phyloP scores from a whole-genome alignment of 2,888 invertebrate species.

The Drosophila meridionalis region DNA sequence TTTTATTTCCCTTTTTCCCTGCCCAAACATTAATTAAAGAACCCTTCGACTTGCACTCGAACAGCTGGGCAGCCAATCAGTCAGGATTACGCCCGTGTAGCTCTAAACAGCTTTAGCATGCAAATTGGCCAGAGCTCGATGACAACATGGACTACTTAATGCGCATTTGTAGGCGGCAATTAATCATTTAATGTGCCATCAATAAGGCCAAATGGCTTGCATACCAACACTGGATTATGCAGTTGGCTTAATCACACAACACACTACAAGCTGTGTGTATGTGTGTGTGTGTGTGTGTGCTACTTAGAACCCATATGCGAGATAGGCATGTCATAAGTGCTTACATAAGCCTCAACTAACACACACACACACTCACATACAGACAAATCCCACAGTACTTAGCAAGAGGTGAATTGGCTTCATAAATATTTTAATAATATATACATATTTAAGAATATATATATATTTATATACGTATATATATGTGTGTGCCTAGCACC shows the following conservation, averaged over 20 bases:
- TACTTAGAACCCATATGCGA: conserved; percentile 23
- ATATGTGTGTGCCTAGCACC: not conserved
- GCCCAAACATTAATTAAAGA: conserved; percentile 2
- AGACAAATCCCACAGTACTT: not conserved
- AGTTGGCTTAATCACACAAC: conserved; percentile 45
- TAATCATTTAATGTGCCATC: conserved; percentile 66
- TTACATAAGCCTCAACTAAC: not conserved
- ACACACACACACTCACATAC: not conserved
- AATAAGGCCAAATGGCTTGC: conserved; percentile 39
- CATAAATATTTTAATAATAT: not conserved
- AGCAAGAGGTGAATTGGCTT: not conserved
- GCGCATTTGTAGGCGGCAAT: conserved; percentile 54
- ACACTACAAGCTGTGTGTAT: not conserved
- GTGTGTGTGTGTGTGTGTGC: not conserved
- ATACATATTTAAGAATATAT: not conserved
- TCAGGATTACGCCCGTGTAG: conserved; percentile 31
- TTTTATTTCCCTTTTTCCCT: not conserved
- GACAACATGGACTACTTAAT: conserved; percentile 61
- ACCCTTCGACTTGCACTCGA: conserved; percentile 1
- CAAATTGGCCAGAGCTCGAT: conserved; percentile 45
- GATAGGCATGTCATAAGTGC: conserved; percentile 21
- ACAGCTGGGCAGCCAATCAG: conserved; percentile 42
- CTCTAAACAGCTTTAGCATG: conserved; percentile 25
- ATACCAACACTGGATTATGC: conserved; percentile 57
- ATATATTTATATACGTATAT: not conserved